Evolutionary conservation across 2,888 invertebrate genomes (phyloP).

Genomic region (Ptilodon capucinus): DNA sequence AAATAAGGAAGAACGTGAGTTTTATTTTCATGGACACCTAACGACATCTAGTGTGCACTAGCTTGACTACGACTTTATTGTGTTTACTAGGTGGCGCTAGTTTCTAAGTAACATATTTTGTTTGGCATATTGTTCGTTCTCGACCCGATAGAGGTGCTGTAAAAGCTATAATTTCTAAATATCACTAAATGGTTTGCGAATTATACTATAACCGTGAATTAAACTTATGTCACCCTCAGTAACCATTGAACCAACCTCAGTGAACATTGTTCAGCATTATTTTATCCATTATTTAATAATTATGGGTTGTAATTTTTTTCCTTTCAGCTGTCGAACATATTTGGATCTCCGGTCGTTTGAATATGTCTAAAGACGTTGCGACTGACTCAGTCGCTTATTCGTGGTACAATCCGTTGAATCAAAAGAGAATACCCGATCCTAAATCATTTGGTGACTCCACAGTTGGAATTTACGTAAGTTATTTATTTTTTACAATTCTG

Average conservation of each 20-base stretch:
- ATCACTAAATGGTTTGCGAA: too few species aligned
- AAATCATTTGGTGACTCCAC: constrained; percentile 33
- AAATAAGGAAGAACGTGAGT: constrained; percentile 68
- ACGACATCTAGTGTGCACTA: constrained; percentile 23
- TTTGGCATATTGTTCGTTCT: too few species aligned
- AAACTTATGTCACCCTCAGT: too few species aligned
- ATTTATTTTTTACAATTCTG: too few species aligned
- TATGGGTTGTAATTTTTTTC: background rate
- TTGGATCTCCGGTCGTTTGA: constrained; percentile 70
- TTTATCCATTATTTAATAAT: too few species aligned
- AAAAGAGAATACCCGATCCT: constrained; percentile 54
- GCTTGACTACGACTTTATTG: background rate
- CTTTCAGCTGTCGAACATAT: constrained; percentile 66
- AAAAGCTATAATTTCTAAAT: too few species aligned
- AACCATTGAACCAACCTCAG: too few species aligned
- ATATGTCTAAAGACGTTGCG: constrained; percentile 55
- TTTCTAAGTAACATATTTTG: too few species aligned
- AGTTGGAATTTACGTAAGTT: constrained; percentile 41
- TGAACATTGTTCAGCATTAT: too few species aligned
- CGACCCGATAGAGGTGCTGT: too few species aligned
- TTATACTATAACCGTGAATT: too few species aligned
- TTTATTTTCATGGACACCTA: constrained; percentile 2
- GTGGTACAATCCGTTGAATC: constrained; percentile 61
- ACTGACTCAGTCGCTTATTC: constrained; percentile 45
- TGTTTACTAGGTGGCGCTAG: background rate